A percentile compares a stretch with the other conserved stretches of the same genome.
phyloP scores from a whole-genome alignment of 1,140 invertebrate species.

The Hylyphantes graminicola region DNA sequence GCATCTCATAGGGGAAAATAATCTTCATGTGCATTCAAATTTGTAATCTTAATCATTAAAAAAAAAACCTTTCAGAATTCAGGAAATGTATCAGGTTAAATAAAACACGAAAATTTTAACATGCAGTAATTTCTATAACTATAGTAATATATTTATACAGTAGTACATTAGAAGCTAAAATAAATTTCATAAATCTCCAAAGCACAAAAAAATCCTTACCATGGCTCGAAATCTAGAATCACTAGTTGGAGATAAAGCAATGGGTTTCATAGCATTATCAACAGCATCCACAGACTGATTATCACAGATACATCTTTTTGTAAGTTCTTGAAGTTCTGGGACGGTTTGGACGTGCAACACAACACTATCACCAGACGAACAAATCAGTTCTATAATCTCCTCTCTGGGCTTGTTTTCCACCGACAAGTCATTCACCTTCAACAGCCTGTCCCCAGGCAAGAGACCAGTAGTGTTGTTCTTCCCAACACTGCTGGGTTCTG shows the following conservation, averaged over 20 bases:
- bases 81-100: not conserved
- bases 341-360: slow-evolving; percentile 81
- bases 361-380: slow-evolving; percentile 83
- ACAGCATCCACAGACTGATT: not conserved
- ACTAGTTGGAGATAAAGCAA: slow-evolving; percentile 62
- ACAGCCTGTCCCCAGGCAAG: slow-evolving; percentile 89
- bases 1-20: not conserved
- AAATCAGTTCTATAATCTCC: slow-evolving; percentile 93
- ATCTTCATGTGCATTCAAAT: too few relatives aligned
- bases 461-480: slow-evolving; percentile 82
- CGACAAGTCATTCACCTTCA: slow-evolving; percentile 88
- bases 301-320: slow-evolving; percentile 36
- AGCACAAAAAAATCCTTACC: slow-evolving; percentile 15
- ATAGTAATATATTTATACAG: not conserved
- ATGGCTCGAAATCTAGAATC: slow-evolving; percentile 50
- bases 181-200: not conserved
- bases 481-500: slow-evolving; percentile 87
- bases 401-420: slow-evolving; percentile 88
- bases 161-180: not conserved
- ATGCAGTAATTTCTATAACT: not conserved
- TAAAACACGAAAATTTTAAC: not conserved
- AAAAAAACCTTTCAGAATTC: too few relatives aligned
- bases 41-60: too few relatives aligned
- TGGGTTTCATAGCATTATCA: slow-evolving; percentile 57
- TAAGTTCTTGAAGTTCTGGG: slow-evolving; percentile 64